Percentiles rank a stretch among this genome's conserved stretches.
phyloP scores from a whole-genome alignment of 2,113 vertebrate genomes.

The Macaca mulatta region DNA sequence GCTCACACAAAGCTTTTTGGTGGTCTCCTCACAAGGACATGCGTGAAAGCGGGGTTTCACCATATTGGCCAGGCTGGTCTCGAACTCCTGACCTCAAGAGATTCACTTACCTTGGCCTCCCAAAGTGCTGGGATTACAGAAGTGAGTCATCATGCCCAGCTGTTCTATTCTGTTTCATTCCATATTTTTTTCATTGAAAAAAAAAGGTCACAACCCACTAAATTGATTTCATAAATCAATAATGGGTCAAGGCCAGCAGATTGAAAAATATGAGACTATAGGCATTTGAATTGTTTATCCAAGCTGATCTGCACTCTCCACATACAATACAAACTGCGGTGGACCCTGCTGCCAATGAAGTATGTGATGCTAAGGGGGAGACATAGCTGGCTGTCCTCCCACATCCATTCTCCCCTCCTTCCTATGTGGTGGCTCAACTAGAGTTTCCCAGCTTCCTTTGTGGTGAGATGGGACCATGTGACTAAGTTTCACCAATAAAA shows the following conservation, averaged over 20 bases:
- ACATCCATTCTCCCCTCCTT: not conserved
- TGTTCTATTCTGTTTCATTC: not conserved
- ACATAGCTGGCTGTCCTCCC: not conserved
- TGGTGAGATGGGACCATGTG: not conserved
- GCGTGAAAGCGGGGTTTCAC: no score
- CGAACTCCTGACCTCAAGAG: no score
- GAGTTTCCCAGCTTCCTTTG: not conserved
- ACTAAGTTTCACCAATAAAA: not conserved
- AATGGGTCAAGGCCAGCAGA: not conserved
- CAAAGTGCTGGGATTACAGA: no score
- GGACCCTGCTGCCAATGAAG: not conserved
- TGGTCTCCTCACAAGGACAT: no score
- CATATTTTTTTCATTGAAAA: not conserved
- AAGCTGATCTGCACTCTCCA: not conserved
- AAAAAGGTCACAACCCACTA: not conserved
- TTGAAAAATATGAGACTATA: not conserved
- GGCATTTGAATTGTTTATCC: not conserved
- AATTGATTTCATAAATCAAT: not conserved
- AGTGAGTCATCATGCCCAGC: no score
- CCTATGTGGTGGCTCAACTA: not conserved
- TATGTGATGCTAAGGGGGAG: not conserved
- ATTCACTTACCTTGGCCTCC: no score
- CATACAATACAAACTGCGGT: not conserved
- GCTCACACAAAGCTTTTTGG: no score
- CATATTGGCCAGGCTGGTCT: no score